phyloP scores from a whole-genome alignment of 2,797 vertebrate species.

The Danio choprae region DNA sequence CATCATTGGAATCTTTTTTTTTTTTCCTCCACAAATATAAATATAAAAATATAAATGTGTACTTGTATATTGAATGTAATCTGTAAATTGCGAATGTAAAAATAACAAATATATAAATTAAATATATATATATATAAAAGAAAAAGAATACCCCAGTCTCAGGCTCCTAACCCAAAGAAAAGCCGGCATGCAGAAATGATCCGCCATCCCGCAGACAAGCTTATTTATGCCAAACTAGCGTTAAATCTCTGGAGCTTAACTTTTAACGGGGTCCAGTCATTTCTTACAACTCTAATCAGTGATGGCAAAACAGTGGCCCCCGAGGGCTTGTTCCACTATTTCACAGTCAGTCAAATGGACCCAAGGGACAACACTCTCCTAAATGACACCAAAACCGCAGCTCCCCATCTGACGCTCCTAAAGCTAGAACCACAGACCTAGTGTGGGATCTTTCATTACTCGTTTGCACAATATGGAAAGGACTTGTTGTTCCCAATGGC shows the following conservation, averaged over 20 bases:
- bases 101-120: too few species aligned
- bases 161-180: neutral
- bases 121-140: too few species aligned
- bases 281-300: slow-evolving; percentile 27
- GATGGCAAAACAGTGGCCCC: slow-evolving; percentile 19
- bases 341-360: slow-evolving; percentile 1
- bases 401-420: neutral
- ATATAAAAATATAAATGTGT: too few species aligned
- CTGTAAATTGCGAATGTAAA: too few species aligned
- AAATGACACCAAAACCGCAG: slow-evolving; percentile 30
- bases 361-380: neutral
- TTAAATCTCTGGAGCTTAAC: slow-evolving; percentile 38
- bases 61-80: too few species aligned
- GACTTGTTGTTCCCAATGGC: slow-evolving; percentile 50
- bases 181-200: neutral
- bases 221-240: slow-evolving; percentile 35
- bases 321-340: neutral
- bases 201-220: neutral
- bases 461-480: slow-evolving; percentile 43
- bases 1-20: too few species aligned
- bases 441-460: slow-evolving; percentile 42
- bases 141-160: neutral
- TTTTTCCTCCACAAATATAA: too few species aligned
- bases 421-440: slow-evolving; percentile 33
- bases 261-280: slow-evolving; percentile 26